Evolutionary conservation across 2,888 invertebrate genomes (phyloP).

Genomic region (Andrena bucephala): DNA sequence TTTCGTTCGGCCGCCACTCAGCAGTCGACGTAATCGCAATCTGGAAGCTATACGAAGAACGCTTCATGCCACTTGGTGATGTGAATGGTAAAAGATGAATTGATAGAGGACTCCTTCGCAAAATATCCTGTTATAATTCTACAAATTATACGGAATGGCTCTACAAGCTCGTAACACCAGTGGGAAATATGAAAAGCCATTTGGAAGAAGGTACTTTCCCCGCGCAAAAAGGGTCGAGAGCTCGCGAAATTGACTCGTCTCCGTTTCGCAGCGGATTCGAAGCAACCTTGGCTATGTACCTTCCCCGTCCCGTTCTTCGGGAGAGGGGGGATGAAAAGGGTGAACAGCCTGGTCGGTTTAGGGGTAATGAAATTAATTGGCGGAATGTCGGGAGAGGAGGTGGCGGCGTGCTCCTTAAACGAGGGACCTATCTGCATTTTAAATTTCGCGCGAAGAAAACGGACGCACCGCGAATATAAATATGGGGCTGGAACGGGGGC

Average conservation of each 20-base stretch:
- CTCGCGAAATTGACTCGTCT: slow-evolving; percentile 74
- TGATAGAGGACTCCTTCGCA: too few relatives aligned
- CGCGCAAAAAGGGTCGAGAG: slow-evolving; percentile 12
- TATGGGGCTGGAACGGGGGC: slow-evolving; percentile 11
- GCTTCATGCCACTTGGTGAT: too few relatives aligned
- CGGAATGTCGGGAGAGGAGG: slow-evolving; percentile 67
- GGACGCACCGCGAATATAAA: slow-evolving; percentile 49
- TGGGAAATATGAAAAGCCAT: slow-evolving; percentile 42
- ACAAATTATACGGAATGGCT: background rate
- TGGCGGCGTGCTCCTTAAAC: slow-evolving; percentile 64
- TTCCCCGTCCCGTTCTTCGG: slow-evolving; percentile 47
- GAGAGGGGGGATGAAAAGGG: slow-evolving; percentile 30
- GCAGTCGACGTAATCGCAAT: too few relatives aligned
- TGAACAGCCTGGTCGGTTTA: slow-evolving; percentile 24
- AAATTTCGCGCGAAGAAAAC: slow-evolving; percentile 63
- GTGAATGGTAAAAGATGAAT: background rate
- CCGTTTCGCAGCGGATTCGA: slow-evolving; percentile 52
- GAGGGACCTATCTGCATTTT: slow-evolving; percentile 67
- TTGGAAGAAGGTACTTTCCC: background rate
- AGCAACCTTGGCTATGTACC: slow-evolving; percentile 59
- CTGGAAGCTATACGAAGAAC: too few relatives aligned
- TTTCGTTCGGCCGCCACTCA: too few relatives aligned
- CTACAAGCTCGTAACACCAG: background rate
- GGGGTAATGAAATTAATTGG: slow-evolving; percentile 79
- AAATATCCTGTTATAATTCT: too few relatives aligned